Evolutionary conservation across 2,888 invertebrate genomes (phyloP).

Genomic region (Brassicogethes aeneus): DNA sequence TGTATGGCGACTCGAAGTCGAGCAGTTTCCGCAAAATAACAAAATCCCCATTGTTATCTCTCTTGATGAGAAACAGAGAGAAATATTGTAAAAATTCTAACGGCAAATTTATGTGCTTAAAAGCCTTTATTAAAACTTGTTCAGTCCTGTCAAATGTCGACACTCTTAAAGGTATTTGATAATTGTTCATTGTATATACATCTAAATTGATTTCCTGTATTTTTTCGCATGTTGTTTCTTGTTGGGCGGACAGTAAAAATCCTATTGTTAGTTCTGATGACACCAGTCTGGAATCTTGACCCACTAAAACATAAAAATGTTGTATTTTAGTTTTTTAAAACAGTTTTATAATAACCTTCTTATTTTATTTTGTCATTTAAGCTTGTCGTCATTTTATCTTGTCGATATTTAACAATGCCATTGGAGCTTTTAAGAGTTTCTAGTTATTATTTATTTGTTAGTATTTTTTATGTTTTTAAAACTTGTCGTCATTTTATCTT

Average conservation of each 20-base stretch:
- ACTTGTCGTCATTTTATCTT: too few species aligned
- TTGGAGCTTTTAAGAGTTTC: too few species aligned
- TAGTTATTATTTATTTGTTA: too few species aligned
- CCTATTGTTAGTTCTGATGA: constrained; percentile 74
- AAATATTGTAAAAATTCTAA: constrained; percentile 79
- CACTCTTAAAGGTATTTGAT: constrained; percentile 71
- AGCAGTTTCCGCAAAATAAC: constrained; percentile 80
- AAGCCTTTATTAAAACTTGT: constrained; percentile 72
- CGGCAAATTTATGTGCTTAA: constrained; percentile 71
- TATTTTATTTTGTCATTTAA: too few species aligned
- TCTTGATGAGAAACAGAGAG: constrained; percentile 78
- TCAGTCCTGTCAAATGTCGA: constrained; percentile 78
- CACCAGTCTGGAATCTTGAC: constrained; percentile 75
- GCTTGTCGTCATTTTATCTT: too few species aligned
- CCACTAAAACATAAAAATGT: constrained; percentile 46
- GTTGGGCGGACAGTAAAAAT: constrained; percentile 85
- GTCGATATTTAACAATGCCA: too few species aligned
- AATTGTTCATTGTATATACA: constrained; percentile 79
- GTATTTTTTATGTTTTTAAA: too few species aligned
- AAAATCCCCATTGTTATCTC: constrained; percentile 61
- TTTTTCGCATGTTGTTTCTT: constrained; percentile 68
- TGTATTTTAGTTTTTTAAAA: constrained; percentile 1
- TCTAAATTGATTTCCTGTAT: constrained; percentile 67
- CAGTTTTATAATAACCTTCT: constrained; percentile 7
- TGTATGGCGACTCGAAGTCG: constrained; percentile 95